A percentile compares a stretch with the other conserved stretches of the same genome.
Conservation (phyloP, 64 coral and sea anemone genomes). For the Exaiptasia diaphana region DNA sequence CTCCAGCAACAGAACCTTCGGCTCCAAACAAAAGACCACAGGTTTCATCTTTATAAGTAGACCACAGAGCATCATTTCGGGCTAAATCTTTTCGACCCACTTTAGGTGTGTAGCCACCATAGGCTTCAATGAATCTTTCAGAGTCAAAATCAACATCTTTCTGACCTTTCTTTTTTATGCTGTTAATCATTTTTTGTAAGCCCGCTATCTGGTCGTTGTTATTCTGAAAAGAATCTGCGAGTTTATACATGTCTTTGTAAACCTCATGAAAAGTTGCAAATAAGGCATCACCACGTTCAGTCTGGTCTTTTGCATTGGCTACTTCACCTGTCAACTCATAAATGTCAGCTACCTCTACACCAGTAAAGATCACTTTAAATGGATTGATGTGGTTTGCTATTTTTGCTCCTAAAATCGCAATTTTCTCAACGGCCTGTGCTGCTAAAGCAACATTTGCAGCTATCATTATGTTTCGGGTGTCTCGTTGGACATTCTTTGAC, state of each 20-base stretch:
- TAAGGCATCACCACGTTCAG: too few relatives aligned
- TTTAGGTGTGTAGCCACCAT: conserved; percentile 60
- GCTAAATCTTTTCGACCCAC: conserved; percentile 1
- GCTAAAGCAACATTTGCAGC: background rate
- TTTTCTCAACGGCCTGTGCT: background rate
- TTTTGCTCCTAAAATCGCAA: background rate
- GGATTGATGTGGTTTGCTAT: conserved; percentile 50
- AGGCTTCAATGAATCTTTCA: conserved; percentile 41
- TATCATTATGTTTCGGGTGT: background rate
- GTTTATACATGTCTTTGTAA: background rate
- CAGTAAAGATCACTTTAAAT: background rate
- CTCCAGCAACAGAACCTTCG: background rate
- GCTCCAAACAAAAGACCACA: conserved; percentile 27
- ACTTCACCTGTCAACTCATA: background rate
- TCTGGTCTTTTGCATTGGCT: too few relatives aligned
- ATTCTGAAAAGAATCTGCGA: background rate
- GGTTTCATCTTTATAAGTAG: conserved; percentile 12
- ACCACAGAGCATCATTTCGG: conserved; percentile 30
- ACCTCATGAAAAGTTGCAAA: too few relatives aligned
- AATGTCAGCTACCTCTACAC: background rate
- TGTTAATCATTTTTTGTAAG: background rate
- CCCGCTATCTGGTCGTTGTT: conserved; percentile 21
- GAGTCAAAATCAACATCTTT: background rate
- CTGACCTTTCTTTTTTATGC: background rate
- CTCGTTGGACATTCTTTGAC: background rate